These are phyloP conservation scores for Vannuccia rotundouncinata DNA, from an alignment of 2,888 invertebrate species.

Conservation along the genomic window DNA sequence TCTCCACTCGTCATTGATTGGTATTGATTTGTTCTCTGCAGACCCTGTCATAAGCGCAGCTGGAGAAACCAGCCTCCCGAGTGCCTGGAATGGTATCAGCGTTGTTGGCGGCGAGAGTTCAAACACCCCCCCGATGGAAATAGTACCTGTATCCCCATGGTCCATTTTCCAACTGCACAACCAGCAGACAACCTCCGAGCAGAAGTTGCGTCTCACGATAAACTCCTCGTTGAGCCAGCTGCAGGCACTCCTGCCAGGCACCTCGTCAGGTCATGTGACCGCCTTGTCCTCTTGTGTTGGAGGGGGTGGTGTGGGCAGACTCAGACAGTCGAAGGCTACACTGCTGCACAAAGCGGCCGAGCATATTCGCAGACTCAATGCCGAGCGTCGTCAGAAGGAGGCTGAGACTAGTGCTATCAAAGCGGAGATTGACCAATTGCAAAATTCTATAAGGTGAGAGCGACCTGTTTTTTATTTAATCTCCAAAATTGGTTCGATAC, in stretches of 20 bases:
- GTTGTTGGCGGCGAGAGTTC: too few relatives aligned
- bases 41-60: too few relatives aligned
- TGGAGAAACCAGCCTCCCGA: too few relatives aligned
- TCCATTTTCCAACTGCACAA: neutral
- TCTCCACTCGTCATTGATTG: too few relatives aligned
- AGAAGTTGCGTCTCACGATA: conserved; percentile 28
- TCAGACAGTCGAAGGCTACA: conserved; percentile 79
- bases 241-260: conserved; percentile 81
- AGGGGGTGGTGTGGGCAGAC: conserved; percentile 66
- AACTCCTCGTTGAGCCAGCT: conserved; percentile 83
- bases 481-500: too few relatives aligned
- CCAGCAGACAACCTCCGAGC: neutral
- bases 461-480: neutral
- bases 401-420: conserved; percentile 80
- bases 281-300: neutral
- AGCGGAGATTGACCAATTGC: conserved; percentile 81
- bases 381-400: conserved; percentile 75
- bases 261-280: conserved; percentile 50
- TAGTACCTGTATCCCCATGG: neutral
- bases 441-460: conserved; percentile 77
- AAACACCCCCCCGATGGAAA: too few relatives aligned
- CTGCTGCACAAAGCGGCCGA: conserved; percentile 88
- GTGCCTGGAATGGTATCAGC: too few relatives aligned
- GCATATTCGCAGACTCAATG: conserved; percentile 78
- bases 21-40: too few relatives aligned